Evolutionary conservation across 2,113 vertebrate genomes (phyloP).

Genomic region (Vidua macroura): DNA sequence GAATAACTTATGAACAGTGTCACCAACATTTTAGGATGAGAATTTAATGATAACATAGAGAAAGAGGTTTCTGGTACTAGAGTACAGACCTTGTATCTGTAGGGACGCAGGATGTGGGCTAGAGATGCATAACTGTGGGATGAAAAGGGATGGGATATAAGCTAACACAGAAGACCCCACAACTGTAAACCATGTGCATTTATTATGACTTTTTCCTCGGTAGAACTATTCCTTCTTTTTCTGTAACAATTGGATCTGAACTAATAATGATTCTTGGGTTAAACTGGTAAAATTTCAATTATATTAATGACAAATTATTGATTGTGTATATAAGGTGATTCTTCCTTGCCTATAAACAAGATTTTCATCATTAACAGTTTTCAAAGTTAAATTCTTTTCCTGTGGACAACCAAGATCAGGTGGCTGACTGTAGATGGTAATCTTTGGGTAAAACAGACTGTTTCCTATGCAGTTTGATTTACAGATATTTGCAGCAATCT

Average conservation of each 20-base stretch:
- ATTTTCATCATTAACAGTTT: not conserved
- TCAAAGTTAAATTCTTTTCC: not conserved
- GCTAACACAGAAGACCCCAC: not conserved
- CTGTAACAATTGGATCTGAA: not conserved
- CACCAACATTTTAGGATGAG: not conserved
- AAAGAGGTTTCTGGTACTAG: not conserved
- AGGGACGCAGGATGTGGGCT: fast-evolving
- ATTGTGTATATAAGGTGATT: not conserved
- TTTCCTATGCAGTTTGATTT: not conserved
- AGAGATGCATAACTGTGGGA: not conserved
- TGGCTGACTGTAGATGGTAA: not conserved
- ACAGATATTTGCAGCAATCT: not conserved
- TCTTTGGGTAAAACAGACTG: not conserved
- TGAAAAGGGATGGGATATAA: not conserved
- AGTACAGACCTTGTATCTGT: not conserved
- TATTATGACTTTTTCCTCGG: not conserved
- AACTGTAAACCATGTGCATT: not conserved
- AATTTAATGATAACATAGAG: not conserved
- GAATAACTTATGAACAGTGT: not conserved
- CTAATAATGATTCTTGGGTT: not conserved
- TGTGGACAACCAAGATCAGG: not conserved
- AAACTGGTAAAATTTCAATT: not conserved
- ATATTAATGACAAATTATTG: not conserved
- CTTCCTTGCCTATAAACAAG: not conserved
- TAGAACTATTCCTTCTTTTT: not conserved